These are phyloP conservation scores for Manis javanica DNA, from an alignment of 2,797 vertebrate genomes.

Conservation along the genomic window DNA sequence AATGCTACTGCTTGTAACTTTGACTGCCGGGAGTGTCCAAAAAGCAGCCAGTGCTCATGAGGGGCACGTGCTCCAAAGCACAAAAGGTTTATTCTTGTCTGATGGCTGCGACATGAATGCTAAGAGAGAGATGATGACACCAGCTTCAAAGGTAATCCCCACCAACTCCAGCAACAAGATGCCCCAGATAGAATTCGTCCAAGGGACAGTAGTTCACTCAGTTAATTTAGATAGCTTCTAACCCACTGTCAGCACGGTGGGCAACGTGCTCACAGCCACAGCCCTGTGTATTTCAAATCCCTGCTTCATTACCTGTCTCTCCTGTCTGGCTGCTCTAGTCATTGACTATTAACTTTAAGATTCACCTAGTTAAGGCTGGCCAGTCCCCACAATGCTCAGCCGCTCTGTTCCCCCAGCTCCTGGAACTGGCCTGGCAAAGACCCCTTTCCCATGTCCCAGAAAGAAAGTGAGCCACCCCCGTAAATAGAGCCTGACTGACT, in stretches of 20 bases:
- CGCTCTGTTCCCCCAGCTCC: background rate
- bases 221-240: constrained; percentile 49
- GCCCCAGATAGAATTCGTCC: constrained; percentile 20
- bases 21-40: background rate
- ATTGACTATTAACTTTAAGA: background rate
- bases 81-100: background rate
- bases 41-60: background rate
- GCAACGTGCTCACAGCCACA: background rate
- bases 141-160: constrained; percentile 42
- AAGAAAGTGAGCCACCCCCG: background rate
- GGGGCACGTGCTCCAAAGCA: background rate
- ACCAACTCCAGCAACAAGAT: constrained; percentile 39
- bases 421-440: background rate
- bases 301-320: constrained; percentile 52
- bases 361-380: background rate
- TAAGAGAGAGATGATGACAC: background rate
- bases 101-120: background rate
- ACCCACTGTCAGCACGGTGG: background rate
- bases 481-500: background rate
- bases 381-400: background rate
- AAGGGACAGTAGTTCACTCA: background rate
- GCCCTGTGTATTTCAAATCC: background rate
- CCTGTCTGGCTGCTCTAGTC: constrained; percentile 56
- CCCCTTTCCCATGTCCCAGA: background rate
- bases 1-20: background rate